These are phyloP conservation scores for Spodoptera picta DNA, from an alignment of 2,888 invertebrate species.

Conservation along the genomic window DNA sequence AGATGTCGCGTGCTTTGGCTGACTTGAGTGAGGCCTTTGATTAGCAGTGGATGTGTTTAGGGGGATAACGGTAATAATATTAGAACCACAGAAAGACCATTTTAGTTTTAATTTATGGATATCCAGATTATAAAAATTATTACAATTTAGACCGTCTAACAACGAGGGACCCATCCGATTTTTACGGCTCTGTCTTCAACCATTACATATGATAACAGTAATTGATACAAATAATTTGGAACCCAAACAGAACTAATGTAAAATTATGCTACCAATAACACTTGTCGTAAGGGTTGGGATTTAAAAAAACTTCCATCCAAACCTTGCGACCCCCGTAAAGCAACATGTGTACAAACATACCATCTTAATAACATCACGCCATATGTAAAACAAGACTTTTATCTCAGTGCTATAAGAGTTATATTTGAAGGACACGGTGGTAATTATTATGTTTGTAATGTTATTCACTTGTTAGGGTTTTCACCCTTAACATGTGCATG, in stretches of 20 bases:
- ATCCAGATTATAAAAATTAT: too few species aligned
- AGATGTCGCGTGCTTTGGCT: too few species aligned
- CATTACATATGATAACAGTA: too few species aligned
- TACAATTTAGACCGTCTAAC: too few species aligned
- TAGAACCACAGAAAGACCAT: too few species aligned
- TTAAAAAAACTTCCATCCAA: conserved; percentile 67
- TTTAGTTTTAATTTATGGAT: too few species aligned
- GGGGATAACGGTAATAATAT: too few species aligned
- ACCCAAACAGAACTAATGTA: conserved; percentile 1
- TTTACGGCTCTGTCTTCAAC: too few species aligned
- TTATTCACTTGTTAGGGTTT: conserved; percentile 83
- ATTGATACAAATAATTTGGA: neutral
- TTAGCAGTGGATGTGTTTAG: too few species aligned
- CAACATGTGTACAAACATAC: conserved; percentile 84
- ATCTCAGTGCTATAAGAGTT: conserved; percentile 43
- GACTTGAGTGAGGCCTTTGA: too few species aligned
- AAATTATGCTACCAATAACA: conserved; percentile 31
- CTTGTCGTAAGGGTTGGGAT: conserved; percentile 49
- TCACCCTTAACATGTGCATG: conserved; percentile 82
- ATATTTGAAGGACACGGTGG: conserved; percentile 42
- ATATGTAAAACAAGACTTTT: conserved; percentile 33
- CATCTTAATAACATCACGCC: conserved; percentile 25
- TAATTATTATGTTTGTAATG: conserved; percentile 59
- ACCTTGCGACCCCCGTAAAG: conserved; percentile 76
- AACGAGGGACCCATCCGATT: too few species aligned